Percentiles rank a stretch among this genome's conserved stretches.
phyloP scores from a whole-genome alignment of 64 coral and sea anemone species.

The Stichodactyla mertensii region DNA sequence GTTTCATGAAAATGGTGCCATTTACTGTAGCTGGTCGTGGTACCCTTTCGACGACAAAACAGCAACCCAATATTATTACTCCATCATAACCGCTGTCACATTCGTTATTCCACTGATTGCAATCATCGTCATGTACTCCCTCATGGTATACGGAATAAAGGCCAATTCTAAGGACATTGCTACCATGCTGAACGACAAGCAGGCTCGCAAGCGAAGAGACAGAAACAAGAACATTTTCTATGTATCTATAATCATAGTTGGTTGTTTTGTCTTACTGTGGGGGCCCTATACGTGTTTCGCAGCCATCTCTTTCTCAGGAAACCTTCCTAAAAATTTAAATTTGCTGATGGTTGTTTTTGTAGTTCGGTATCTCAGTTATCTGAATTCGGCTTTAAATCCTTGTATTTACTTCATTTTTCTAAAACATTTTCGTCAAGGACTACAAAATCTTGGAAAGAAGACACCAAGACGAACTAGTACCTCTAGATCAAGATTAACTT shows the following conservation, averaged over 20 bases:
- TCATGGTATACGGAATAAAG: not conserved
- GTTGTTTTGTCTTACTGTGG: constrained; percentile 10
- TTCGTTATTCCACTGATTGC: not conserved
- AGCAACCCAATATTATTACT: not conserved
- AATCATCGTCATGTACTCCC: not conserved
- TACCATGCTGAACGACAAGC: not conserved
- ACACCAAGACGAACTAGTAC: too few species aligned
- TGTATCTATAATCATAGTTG: not conserved
- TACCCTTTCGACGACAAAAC: not conserved
- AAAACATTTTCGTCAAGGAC: not conserved
- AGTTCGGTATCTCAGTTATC: not conserved
- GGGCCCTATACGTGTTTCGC: not conserved
- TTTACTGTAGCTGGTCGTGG: not conserved
- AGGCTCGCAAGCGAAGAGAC: not conserved
- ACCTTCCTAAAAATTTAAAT: not conserved
- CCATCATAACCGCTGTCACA: not conserved
- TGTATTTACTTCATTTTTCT: not conserved
- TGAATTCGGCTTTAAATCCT: not conserved
- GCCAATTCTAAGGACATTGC: not conserved
- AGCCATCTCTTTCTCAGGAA: not conserved
- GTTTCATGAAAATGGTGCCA: not conserved
- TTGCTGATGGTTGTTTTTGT: too few species aligned
- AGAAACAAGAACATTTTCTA: not conserved
- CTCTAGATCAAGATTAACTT: too few species aligned
- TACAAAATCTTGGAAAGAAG: too few species aligned